Evolutionary conservation across 2,888 invertebrate genomes (phyloP), one percentile per base, ranked within the genome.

Genomic region (Sepioteuthis lessoniana): DNA sequence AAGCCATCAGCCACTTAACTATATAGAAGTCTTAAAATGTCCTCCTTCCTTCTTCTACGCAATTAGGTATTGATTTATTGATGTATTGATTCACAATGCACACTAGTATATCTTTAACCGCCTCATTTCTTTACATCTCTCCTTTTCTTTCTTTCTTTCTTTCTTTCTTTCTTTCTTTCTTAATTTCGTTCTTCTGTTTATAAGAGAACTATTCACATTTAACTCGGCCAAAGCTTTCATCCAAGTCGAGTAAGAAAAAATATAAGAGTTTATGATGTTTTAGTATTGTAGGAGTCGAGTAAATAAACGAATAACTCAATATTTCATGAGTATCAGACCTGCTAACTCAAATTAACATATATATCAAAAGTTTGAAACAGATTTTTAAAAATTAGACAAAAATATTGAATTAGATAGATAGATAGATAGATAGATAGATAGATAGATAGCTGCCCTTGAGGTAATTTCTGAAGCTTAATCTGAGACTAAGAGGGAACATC

Each of bases 1-100:
- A 76, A 76, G 76, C n/a, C n/a, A 76, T 76, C 76, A 76, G 76
- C 35, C 76, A 76, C 76, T 76, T 35, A 76, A 76, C 76, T n/a
- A 76, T 76, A n/a, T 35, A 8, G 76, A 76, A 76, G 76, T 76
- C 76, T 76, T 76, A 76, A 76, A 76, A 76, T 76, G 76, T n/a
- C 76, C 76, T 76, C 76, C n/a, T 76, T 76, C n/a, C 35, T 76
- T n/a, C 76, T 76, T 35, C 76, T 13, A 76, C 76, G n/a, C 76
- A 76, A 76, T 76, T 76, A 76, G 76, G 13, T 76, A 76, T 76
- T 16, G 76, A 76, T 76, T 76, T 76, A 76, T 76, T 28, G 60
- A 60, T 60, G 7, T 60, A 60, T 28, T 76, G 76, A 76, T 76
- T 76, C 35, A 25, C 76, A n/a, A 16, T 76, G n/a, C 2, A n/a